Evolutionary conservation across 2,113 vertebrate genomes (phyloP).

Genomic region (Entosphenus tridentatus): DNA sequence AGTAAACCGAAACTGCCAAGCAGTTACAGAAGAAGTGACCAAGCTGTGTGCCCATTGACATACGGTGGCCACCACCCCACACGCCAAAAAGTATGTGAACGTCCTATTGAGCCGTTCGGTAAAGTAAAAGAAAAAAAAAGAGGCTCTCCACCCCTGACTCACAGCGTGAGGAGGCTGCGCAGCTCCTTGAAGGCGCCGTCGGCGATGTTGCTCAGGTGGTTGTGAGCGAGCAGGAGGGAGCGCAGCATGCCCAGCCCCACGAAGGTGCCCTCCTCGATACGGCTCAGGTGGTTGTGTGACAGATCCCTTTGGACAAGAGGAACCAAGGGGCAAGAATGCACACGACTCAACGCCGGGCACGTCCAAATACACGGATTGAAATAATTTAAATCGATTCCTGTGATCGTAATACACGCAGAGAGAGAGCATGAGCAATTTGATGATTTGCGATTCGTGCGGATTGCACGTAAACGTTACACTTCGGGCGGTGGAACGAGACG

Average conservation of each 20-base stretch:
- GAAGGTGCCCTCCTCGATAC: conserved; percentile 66
- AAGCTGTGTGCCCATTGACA: no score
- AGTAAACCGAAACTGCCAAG: no score
- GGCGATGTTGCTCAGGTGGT: conserved; percentile 58
- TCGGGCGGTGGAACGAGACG: conserved; percentile 6
- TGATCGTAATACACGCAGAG: conserved; percentile 8
- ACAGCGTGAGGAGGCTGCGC: conserved; percentile 52
- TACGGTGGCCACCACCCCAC: no score
- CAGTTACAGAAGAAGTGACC: no score
- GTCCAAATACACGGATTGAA: no score
- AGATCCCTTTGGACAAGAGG: conserved; percentile 36
- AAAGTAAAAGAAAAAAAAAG: no score
- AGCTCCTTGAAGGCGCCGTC: conserved; percentile 67
- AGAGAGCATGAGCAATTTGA: conserved; percentile 11
- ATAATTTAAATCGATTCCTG: neutral
- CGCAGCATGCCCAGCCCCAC: conserved; percentile 52
- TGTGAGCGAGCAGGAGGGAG: conserved; percentile 64
- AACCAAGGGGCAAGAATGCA: conserved; percentile 2
- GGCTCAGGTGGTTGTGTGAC: conserved; percentile 69
- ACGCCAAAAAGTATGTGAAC: no score
- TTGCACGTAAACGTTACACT: conserved; percentile 5
- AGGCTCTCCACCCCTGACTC: conserved; percentile 22
- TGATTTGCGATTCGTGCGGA: conserved; percentile 10
- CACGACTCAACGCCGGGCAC: no score
- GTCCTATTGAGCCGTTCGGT: no score